Conservation (phyloP, 1,140 invertebrate species). For the Arctopsyche grandis region DNA sequence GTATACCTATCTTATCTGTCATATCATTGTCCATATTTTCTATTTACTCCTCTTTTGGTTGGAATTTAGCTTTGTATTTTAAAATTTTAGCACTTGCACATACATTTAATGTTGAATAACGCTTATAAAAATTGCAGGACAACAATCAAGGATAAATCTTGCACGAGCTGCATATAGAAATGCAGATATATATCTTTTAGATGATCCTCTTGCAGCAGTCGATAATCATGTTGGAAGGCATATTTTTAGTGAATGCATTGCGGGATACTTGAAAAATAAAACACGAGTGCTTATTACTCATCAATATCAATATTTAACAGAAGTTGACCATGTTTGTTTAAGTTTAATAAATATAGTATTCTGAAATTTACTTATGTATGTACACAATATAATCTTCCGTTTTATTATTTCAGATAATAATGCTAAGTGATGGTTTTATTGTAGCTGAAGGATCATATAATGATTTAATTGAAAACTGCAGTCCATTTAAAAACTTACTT, state of each 20-base stretch:
- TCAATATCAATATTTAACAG: constrained; percentile 77
- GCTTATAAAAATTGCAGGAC: constrained; percentile 66
- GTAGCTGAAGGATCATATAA: constrained; percentile 60
- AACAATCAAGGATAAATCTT: constrained; percentile 83
- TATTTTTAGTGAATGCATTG: constrained; percentile 77
- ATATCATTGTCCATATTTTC: too few relatives aligned
- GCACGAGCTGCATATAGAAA: constrained; percentile 69
- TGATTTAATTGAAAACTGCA: constrained; percentile 58
- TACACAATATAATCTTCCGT: neutral
- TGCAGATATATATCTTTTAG: constrained; percentile 77
- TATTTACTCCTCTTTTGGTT: too few relatives aligned
- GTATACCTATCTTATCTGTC: too few relatives aligned
- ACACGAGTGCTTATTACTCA: constrained; percentile 76
- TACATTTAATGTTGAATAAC: too few relatives aligned
- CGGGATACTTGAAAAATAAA: constrained; percentile 71
- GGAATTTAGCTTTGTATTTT: too few relatives aligned
- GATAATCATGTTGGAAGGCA: constrained; percentile 83
- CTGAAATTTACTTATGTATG: neutral
- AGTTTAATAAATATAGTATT: neutral
- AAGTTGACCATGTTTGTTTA: constrained; percentile 63
- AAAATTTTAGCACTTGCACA: too few relatives aligned
- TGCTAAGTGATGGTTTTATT: constrained; percentile 59
- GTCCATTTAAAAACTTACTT: constrained; percentile 63
- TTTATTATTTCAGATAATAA: constrained; percentile 57
- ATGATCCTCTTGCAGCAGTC: constrained; percentile 86